Evolutionary conservation across 2,113 vertebrate genomes (phyloP).

Genomic region (zebrafish (Danio rerio)): DNA sequence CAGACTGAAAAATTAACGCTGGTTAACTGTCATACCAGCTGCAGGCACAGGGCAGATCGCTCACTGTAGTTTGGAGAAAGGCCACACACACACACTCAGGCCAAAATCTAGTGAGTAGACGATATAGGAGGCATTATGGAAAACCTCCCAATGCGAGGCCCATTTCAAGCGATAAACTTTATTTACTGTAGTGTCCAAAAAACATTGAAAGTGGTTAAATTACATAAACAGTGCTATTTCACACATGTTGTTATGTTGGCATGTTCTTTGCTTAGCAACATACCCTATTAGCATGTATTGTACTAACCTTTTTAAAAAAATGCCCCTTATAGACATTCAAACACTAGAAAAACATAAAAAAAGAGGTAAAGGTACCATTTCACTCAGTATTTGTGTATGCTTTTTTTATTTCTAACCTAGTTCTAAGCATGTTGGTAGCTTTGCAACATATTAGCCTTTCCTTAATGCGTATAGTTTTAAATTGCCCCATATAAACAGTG

Average conservation of each 20-base stretch:
- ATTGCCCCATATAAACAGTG: too few species aligned
- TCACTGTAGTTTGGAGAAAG: neutral
- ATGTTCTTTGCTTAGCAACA: too few species aligned
- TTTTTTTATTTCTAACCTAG: neutral
- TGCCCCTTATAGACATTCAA: neutral
- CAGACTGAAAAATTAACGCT: constrained; percentile 47
- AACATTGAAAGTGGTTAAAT: too few species aligned
- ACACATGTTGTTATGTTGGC: too few species aligned
- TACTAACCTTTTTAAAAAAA: too few species aligned
- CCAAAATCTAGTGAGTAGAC: neutral
- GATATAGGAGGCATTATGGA: neutral
- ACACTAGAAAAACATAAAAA: neutral
- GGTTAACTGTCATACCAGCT: constrained; percentile 41
- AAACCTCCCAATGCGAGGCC: neutral
- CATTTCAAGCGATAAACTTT: neutral
- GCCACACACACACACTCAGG: neutral
- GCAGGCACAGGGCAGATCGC: neutral
- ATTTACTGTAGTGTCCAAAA: too few species aligned
- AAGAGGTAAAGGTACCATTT: neutral
- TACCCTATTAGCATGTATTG: too few species aligned
- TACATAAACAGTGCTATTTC: too few species aligned
- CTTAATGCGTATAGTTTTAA: too few species aligned
- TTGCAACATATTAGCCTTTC: too few species aligned
- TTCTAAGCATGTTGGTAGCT: too few species aligned
- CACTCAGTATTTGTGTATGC: neutral